Base-by-base conservation (phyloP, 2,888 invertebrate species). In the Hemicrepidius hirtus region DNA sequence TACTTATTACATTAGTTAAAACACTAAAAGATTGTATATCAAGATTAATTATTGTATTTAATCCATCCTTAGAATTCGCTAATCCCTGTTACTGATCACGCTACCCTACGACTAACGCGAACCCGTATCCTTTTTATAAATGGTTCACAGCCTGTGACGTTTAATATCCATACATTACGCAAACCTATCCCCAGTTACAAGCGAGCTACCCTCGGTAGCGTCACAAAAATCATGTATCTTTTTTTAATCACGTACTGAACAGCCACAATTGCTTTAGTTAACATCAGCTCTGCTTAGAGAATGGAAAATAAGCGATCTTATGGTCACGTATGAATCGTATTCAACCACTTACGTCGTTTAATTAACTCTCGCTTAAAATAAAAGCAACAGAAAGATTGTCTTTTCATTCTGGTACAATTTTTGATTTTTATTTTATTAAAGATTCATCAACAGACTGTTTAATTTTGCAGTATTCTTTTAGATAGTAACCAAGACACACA, bases 101-200 rank as follows among this genome's bases (percentile, higher is more conserved):
- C 69, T 63, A 62, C 50, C 64, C 67, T 67, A 72, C 66, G 72
- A 66, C 71, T 64, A 69, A 73, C 65, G 68, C 73, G 66, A 75
- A 70, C 80, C 82, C 82, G 82, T 79, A 83, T 83, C 83, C 82
- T 83, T 83, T 84, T 84, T 84, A 83, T 82, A 84, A 84, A 84
- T 82, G 83, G 83, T 80, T 81, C 80, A 78, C 82, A 81, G 80
- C 79, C 78, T 79, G 81, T 84, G 84, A 84, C 84, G 83, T 83
- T 83, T 84, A 84, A 84, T 84, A 83, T 83, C 83, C 83, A 84
- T 84, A 83, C 82, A 83, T 84, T 83, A 84, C 82, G 76, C 75
- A 78, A 79, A 81, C 80, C 80, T 79, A 76, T 76, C 74, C 71
- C 75, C 73, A 73, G 74, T 77, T 73, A n/a, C n/a, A n/a, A n/a